These are phyloP conservation scores for Metopolophium dirhodum DNA, from an alignment of 1,140 invertebrate genomes.

Conservation along the genomic window DNA sequence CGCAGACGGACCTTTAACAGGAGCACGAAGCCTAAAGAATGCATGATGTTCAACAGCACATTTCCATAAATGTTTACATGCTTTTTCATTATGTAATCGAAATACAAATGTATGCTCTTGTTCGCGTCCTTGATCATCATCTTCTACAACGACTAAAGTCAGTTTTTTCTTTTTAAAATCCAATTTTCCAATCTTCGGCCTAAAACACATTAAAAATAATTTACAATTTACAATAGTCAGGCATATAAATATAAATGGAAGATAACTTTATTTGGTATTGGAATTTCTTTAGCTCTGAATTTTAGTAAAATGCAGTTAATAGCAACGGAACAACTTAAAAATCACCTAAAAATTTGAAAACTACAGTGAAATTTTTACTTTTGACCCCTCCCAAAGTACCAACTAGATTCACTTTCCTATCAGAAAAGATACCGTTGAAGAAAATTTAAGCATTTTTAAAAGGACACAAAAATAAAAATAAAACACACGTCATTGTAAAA, in stretches of 20 bases:
- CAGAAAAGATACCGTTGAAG: no score
- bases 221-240: not conserved
- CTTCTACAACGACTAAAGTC: conserved; percentile 93
- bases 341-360: not conserved
- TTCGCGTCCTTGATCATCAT: conserved; percentile 91
- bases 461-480: no score
- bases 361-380: no score
- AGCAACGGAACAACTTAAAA: not conserved
- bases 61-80: conserved; percentile 99
- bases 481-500: no score
- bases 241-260: not conserved
- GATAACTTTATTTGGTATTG: no score
- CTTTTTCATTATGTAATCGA: conserved; percentile 92
- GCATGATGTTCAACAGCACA: conserved; percentile 99
- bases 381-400: no score
- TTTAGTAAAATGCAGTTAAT: not conserved
- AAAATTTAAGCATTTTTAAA: no score
- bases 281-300: no score
- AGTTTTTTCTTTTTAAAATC: conserved; percentile 97
- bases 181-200: conserved; percentile 93
- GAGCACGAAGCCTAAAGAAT: conserved; percentile 93
- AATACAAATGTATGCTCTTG: conserved; percentile 94
- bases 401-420: no score
- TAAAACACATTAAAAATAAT: conserved; percentile 79
- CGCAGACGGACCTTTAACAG: conserved; percentile 85